phyloP scores from a whole-genome alignment of 2,888 invertebrate species.

The Chloromyia formosa region DNA sequence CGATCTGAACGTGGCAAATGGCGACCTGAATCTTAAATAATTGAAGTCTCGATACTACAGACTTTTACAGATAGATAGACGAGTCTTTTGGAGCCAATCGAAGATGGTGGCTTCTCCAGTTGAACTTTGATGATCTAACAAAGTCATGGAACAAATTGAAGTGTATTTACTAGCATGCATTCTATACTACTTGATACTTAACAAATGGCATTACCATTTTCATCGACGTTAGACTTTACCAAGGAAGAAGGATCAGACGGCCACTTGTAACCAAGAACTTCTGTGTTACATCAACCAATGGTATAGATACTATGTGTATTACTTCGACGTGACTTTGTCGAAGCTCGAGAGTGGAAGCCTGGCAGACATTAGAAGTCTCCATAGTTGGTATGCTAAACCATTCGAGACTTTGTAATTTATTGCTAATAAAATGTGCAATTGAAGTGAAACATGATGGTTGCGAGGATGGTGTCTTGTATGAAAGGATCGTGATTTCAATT shows the following conservation, averaged over 20 bases:
- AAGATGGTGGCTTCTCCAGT: constrained; percentile 21
- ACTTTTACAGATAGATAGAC: background rate
- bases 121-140: constrained; percentile 42
- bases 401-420: constrained; percentile 42
- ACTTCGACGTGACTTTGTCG: constrained; percentile 24
- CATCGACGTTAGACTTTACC: background rate
- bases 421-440: constrained; percentile 45
- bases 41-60: background rate
- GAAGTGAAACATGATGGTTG: constrained; percentile 37
- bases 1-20: constrained; percentile 36
- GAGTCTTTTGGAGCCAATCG: constrained; percentile 19
- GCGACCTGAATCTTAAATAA: constrained; percentile 42
- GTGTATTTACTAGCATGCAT: constrained; percentile 30
- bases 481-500: constrained; percentile 44
- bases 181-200: background rate
- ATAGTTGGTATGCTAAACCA: constrained; percentile 20
- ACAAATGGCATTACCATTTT: constrained; percentile 38
- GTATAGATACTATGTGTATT: background rate
- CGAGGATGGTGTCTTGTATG: constrained; percentile 23
- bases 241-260: background rate
- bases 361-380: background rate
- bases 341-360: background rate
- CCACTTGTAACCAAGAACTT: background rate
- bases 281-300: background rate
- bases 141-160: constrained; percentile 39